A percentile compares a stretch with the other conserved stretches of the same genome.
phyloP scores from a whole-genome alignment of 2,113 vertebrate genomes.

The Tragelaphus imberbis region DNA sequence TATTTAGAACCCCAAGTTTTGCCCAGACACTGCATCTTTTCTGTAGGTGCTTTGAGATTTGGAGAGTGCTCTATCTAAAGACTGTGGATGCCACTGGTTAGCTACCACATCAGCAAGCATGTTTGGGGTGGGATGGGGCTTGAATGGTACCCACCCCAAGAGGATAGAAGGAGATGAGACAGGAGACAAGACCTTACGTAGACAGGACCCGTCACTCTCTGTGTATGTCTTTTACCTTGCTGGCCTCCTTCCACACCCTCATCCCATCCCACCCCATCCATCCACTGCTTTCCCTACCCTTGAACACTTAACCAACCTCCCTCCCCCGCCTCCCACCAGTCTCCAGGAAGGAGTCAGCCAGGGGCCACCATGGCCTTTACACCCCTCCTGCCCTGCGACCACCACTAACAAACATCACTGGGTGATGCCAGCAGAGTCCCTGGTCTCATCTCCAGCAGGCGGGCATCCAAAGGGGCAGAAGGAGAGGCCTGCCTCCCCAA shows the following conservation, averaged over 20 bases:
- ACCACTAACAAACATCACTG: neutral
- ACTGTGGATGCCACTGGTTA: neutral
- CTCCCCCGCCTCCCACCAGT: accelerated
- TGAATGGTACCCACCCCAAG: neutral
- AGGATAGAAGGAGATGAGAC: neutral
- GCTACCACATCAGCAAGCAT: too few relatives aligned
- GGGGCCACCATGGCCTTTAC: neutral
- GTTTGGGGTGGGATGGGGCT: neutral
- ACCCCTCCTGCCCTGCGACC: neutral
- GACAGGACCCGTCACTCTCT: neutral
- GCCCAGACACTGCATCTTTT: neutral
- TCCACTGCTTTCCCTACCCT: neutral
- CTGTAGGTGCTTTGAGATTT: neutral
- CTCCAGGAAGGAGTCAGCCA: neutral
- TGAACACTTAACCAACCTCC: too few relatives aligned
- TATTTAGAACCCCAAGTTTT: neutral
- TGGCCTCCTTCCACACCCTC: neutral
- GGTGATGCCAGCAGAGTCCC: neutral
- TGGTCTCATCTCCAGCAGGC: neutral
- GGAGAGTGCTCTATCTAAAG: neutral
- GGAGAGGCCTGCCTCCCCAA: neutral
- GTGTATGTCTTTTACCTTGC: neutral
- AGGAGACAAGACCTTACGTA: neutral
- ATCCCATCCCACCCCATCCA: neutral
- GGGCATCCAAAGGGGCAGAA: neutral